Evolutionary conservation across 2,113 vertebrate genomes (phyloP).

Genomic region (Gobio gobio): DNA sequence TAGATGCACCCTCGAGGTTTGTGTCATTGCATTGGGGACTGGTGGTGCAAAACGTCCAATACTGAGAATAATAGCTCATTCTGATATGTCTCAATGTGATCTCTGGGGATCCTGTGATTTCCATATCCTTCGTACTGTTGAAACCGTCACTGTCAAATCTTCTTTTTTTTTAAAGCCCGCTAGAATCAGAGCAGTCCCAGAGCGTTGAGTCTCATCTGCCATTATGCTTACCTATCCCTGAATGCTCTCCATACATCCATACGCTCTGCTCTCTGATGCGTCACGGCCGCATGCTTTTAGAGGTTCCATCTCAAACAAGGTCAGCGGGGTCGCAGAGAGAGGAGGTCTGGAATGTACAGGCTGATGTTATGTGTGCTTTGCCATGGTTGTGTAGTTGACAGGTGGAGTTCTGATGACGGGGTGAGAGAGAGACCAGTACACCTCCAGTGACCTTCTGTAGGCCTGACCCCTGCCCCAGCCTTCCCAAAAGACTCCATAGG

Average conservation of each 20-base stretch:
- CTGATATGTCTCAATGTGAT: constrained; percentile 14
- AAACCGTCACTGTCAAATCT: constrained; percentile 37
- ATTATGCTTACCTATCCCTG: constrained; percentile 31
- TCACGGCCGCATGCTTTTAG: constrained; percentile 46
- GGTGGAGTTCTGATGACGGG: constrained; percentile 31
- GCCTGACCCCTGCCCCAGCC: constrained; percentile 41
- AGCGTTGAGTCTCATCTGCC: constrained; percentile 1
- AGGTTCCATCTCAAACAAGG: constrained; percentile 30
- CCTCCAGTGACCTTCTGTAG: constrained; percentile 46
- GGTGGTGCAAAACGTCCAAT: constrained; percentile 22
- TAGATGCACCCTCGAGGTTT: constrained; percentile 14
- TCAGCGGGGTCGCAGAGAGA: constrained; percentile 33
- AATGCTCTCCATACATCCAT: constrained; percentile 40
- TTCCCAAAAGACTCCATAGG: constrained; percentile 51
- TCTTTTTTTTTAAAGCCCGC: neutral
- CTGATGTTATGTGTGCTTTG: constrained; percentile 53
- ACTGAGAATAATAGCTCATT: constrained; percentile 16
- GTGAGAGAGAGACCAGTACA: constrained; percentile 47
- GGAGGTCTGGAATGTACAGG: constrained; percentile 52
- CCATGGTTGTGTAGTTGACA: constrained; percentile 42
- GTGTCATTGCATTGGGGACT: constrained; percentile 5
- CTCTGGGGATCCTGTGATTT: constrained; percentile 28
- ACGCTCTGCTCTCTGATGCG: neutral
- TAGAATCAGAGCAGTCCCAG: constrained; percentile 32
- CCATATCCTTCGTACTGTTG: constrained; percentile 24